Percentiles rank a stretch among this genome's conserved stretches.
phyloP scores from a whole-genome alignment of 1,140 invertebrate genomes.

The Globodera rostochiensis region DNA sequence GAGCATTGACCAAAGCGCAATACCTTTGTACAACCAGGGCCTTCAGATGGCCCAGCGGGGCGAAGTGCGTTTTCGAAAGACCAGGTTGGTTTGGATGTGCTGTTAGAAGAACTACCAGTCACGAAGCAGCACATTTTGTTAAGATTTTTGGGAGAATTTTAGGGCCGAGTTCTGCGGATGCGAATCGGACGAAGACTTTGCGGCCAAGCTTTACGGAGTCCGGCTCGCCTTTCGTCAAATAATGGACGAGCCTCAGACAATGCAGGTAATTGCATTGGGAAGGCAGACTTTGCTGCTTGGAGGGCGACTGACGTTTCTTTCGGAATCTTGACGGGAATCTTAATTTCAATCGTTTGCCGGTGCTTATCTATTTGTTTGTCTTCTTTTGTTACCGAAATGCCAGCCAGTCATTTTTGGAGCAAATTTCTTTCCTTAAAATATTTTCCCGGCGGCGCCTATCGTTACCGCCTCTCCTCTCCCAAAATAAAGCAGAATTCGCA shows the following conservation, averaged over 20 bases:
- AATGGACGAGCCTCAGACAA: conserved; percentile 40
- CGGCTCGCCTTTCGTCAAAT: conserved; percentile 45
- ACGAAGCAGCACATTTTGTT: neutral
- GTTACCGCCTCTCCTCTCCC: no score
- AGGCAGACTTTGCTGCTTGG: neutral
- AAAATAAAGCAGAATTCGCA: no score
- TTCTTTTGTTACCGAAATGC: no score
- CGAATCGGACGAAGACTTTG: conserved; percentile 48
- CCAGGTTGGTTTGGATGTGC: conserved; percentile 25
- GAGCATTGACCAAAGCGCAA: conserved; percentile 38
- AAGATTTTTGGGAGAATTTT: conserved; percentile 16
- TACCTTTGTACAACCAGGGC: conserved; percentile 41
- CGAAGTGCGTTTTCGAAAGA: conserved; percentile 47
- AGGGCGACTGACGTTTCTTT: no score
- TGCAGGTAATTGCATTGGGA: neutral
- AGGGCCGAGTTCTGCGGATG: conserved; percentile 52
- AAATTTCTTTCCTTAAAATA: no score
- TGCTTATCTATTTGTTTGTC: neutral
- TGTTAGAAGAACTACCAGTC: neutral
- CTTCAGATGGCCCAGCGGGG: conserved; percentile 30
- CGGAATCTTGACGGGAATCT: neutral
- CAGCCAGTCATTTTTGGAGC: no score
- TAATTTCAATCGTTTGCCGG: neutral
- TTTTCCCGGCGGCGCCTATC: no score
- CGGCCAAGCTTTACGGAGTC: conserved; percentile 51